Conservation (phyloP, 2,797 vertebrate genomes). For the Phoxinus dragarum region DNA sequence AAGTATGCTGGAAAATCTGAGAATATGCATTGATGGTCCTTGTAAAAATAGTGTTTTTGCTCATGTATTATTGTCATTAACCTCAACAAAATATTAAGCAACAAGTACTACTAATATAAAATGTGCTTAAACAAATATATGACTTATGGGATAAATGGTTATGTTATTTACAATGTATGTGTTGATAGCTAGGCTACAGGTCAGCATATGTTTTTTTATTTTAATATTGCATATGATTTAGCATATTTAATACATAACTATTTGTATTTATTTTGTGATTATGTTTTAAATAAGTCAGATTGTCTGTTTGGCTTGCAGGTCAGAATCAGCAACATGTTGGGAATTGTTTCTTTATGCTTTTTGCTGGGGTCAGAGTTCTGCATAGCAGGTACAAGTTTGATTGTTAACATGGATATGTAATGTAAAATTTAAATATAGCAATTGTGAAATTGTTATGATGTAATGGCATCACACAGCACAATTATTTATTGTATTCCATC, state of each 20-base stretch:
- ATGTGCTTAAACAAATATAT: neutral
- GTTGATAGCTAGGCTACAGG: neutral
- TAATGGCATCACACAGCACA: neutral
- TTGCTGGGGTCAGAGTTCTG: conserved; percentile 66
- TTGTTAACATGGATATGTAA: neutral
- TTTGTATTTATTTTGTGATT: neutral
- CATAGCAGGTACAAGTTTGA: conserved; percentile 70
- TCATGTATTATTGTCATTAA: neutral
- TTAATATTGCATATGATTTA: neutral
- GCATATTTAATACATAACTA: neutral
- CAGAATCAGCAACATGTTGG: conserved; percentile 56
- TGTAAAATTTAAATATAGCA: neutral
- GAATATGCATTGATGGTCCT: neutral
- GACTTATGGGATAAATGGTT: neutral
- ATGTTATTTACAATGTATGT: neutral
- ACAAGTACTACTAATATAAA: neutral
- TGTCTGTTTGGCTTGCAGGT: conserved; percentile 59
- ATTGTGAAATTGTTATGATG: neutral
- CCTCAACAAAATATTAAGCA: neutral
- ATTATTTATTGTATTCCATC: neutral
- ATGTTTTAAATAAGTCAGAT: neutral
- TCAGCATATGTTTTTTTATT: neutral
- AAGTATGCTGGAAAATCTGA: neutral
- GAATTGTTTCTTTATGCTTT: conserved; percentile 63
- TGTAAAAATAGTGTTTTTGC: neutral